A percentile compares a stretch with the other conserved stretches of the same genome.
Evolutionary conservation across 2,888 invertebrate genomes (phyloP).

Genomic region (Empis livida): DNA sequence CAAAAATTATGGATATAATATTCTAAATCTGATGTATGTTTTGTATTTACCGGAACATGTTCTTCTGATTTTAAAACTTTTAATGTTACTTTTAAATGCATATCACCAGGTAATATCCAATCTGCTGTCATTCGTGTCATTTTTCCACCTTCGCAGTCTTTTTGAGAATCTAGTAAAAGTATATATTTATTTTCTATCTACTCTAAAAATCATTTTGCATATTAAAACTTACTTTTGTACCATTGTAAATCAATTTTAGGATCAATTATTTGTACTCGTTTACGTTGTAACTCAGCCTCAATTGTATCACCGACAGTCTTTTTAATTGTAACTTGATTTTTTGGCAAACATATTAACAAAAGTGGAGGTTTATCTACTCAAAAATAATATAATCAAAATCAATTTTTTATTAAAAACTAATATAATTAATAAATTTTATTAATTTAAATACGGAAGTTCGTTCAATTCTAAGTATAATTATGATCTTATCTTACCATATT

Average conservation of each 20-base stretch:
- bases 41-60: conserved; percentile 43
- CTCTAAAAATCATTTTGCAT: background rate
- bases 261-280: conserved; percentile 31
- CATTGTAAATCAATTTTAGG: conserved; percentile 30
- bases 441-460: too few relatives aligned
- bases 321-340: conserved; percentile 29
- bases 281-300: conserved; percentile 28
- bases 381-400: conserved; percentile 8
- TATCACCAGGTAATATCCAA: conserved; percentile 63
- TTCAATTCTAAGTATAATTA: too few relatives aligned
- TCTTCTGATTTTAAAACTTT: conserved; percentile 58
- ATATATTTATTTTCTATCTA: conserved; percentile 1
- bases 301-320: conserved; percentile 31
- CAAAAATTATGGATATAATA: conserved; percentile 2
- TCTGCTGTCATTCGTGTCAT: conserved; percentile 59
- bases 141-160: conserved; percentile 46
- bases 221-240: conserved; percentile 26
- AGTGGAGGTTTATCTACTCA: conserved; percentile 26
- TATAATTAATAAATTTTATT: too few relatives aligned
- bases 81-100: conserved; percentile 65
- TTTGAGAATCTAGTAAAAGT: conserved; percentile 41
- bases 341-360: conserved; percentile 31
- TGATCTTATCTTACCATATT: conserved; percentile 53
- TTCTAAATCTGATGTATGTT: background rate
- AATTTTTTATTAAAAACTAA: background rate